These are phyloP conservation scores for Anoplolepis gracilipes DNA, from an alignment of 1,140 invertebrate genomes.

Conservation along the genomic window DNA sequence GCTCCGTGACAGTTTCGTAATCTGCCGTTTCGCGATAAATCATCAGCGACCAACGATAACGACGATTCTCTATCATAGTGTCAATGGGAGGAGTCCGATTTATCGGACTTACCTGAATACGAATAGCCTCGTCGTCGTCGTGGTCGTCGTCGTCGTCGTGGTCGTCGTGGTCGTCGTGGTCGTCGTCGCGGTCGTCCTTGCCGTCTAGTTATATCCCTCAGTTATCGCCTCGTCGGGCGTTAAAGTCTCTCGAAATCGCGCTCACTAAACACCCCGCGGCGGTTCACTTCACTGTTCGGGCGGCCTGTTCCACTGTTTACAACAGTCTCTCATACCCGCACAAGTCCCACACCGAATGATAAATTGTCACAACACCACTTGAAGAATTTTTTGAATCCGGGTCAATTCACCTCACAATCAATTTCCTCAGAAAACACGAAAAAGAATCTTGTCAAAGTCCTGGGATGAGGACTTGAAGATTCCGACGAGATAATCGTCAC, in stretches of 20 bases:
- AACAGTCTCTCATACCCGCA: constrained; percentile 68
- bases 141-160: constrained; percentile 59
- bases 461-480: not conserved
- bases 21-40: constrained; percentile 26
- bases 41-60: constrained; percentile 13
- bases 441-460: not conserved
- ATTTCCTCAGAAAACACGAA: not conserved
- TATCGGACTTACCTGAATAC: constrained; percentile 72
- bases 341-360: constrained; percentile 44
- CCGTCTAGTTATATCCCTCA: constrained; percentile 70
- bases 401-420: not conserved
- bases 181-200: constrained; percentile 62
- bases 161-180: constrained; percentile 59
- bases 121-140: constrained; percentile 61
- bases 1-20: not conserved
- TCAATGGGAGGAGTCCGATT: constrained; percentile 32
- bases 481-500: constrained; percentile 9
- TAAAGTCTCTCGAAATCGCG: constrained; percentile 76
- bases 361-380: constrained; percentile 60
- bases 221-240: constrained; percentile 73
- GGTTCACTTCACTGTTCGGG: constrained; percentile 71
- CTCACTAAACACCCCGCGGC: constrained; percentile 77
- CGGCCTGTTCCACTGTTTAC: constrained; percentile 68
- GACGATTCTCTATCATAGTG: constrained; percentile 17
- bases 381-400: not conserved